phyloP scores from a whole-genome alignment of 1,140 invertebrate genomes.

The Dendroctonus ponderosae region DNA sequence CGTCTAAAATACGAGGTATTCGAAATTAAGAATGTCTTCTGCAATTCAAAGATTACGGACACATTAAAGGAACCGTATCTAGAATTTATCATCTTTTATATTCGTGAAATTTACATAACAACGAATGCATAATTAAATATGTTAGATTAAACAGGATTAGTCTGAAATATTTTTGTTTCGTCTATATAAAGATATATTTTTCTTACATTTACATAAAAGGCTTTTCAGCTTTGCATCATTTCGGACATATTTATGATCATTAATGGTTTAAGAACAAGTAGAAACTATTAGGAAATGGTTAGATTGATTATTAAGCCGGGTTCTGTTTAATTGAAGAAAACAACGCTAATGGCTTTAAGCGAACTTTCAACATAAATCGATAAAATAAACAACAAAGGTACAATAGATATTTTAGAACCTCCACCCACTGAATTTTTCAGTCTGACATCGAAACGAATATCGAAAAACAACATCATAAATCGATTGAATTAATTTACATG shows the following conservation, averaged over 20 bases:
- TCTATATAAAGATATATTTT: constrained; percentile 5
- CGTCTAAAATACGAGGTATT: constrained; percentile 18
- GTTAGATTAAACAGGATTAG: constrained; percentile 3
- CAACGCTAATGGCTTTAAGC: no score
- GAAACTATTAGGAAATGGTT: no score
- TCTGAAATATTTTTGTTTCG: constrained; percentile 9
- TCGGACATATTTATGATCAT: no score
- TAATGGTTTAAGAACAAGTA: no score
- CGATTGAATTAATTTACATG: constrained; percentile 19
- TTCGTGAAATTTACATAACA: constrained; percentile 21
- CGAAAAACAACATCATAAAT: constrained; percentile 16
- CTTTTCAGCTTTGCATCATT: no score
- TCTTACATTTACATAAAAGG: neutral
- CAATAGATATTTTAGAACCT: no score
- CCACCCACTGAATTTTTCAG: no score
- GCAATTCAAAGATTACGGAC: constrained; percentile 1
- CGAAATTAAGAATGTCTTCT: constrained; percentile 18
- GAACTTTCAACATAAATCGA: no score
- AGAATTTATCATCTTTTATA: constrained; percentile 22
- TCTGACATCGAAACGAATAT: neutral
- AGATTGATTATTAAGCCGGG: no score
- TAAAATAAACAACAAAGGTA: no score
- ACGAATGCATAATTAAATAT: constrained; percentile 19
- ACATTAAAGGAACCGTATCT: constrained; percentile 16
- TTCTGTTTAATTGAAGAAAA: no score